Percentiles rank a stretch among this genome's conserved stretches.
phyloP scores from a whole-genome alignment of 1,140 invertebrate genomes.

The Sinonovacula constricta region DNA sequence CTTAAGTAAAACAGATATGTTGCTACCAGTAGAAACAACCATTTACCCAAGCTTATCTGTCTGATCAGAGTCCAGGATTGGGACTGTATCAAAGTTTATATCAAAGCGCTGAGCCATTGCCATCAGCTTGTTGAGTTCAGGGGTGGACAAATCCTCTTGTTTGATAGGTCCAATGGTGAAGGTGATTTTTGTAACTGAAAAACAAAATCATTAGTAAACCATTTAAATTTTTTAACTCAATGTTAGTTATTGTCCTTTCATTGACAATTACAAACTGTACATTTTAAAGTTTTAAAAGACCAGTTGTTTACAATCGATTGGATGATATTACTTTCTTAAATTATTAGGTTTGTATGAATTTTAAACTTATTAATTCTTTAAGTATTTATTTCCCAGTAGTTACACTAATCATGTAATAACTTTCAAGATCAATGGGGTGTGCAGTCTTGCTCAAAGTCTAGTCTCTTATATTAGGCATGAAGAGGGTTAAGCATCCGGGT shows the following conservation, averaged over 20 bases:
- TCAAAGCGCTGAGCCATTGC: slow-evolving; percentile 46
- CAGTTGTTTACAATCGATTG: no score
- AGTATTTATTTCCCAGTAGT: neutral
- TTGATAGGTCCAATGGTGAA: slow-evolving; percentile 41
- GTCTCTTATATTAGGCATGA: no score
- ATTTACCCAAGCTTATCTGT: slow-evolving; percentile 39
- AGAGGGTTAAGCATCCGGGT: neutral
- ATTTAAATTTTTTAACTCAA: slow-evolving; percentile 8
- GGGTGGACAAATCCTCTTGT: slow-evolving; percentile 46
- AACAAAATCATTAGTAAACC: neutral
- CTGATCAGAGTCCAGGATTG: slow-evolving; percentile 42
- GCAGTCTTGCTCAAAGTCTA: no score
- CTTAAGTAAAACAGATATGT: no score
- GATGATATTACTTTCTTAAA: neutral
- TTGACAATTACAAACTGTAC: neutral
- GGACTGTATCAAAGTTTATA: slow-evolving; percentile 39
- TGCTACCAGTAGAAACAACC: no score
- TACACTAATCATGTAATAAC: no score
- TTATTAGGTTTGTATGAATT: neutral
- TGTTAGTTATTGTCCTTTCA: no score
- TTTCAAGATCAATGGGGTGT: no score
- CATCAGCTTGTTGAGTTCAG: slow-evolving; percentile 43
- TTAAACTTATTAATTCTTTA: neutral
- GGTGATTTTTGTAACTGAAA: slow-evolving; percentile 41
- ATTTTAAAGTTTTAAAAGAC: neutral